Base-by-base conservation (phyloP, 2,888 invertebrate species). In the Drosophila setosimentum region DNA sequence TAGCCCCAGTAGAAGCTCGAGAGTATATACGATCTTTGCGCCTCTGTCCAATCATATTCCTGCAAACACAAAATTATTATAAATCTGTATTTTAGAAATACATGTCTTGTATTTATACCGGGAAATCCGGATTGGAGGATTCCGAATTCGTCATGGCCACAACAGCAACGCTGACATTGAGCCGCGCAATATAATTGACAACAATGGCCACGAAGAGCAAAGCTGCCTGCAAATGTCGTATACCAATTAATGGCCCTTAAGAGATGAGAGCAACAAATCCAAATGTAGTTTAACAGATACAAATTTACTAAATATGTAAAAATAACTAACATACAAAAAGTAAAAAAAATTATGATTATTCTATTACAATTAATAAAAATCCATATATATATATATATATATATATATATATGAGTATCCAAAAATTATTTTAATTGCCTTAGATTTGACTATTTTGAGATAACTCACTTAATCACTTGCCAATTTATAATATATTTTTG, bases 1-100 rank as follows among this genome's bases (percentile, higher is more conserved):
- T 97, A 96, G 5, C 96, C 96, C 96, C 96, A 96, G 91, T 96
- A 96, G 92, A 96, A 96, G 0, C 96, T 95, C 0, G 96, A 96
- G 7, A 96, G 93, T 32, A 96, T 94, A 66, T 95, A 92, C 0
- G 94, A 93, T 70, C 94, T 94, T 49, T 94, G 94, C 21, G 92
- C 88, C 75, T 94, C 92, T 33, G 93, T 94, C 95, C 94, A 73
- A 89, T 93, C 76, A 61, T 83, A 91, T 68, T 87, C 89, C 92
- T 92, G 68, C 0, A 62, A 59, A 1, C 1, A 24, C 18, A 18
- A 29, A 4, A 13, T 18, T 40, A 16, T 35, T 45, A 45, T 3
- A 48, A 27, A 59, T 29, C 13, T 35, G n/a, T n/a, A 13, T 50
- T 50, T 24, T 5, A 1, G 16, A 16, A 42, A 21, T 30, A 10